phyloP scores from a whole-genome alignment of 2,113 vertebrate species.

The Procavia capensis region DNA sequence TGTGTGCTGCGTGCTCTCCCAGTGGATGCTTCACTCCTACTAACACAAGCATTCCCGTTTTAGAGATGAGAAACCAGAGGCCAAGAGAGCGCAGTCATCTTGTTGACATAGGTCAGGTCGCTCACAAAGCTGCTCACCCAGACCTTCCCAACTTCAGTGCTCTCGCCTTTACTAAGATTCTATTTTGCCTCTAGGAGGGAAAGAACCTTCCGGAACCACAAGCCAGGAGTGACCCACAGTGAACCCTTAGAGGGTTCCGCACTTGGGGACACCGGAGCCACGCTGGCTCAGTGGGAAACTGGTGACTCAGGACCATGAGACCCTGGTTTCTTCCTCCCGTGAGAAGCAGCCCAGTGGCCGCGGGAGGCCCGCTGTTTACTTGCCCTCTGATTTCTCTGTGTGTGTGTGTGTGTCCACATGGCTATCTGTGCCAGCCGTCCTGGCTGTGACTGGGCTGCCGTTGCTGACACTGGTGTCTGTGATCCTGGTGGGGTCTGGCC shows the following conservation, averaged over 20 bases:
- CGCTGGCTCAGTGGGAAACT: rapidly evolving
- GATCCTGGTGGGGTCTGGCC: background rate
- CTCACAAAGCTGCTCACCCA: background rate
- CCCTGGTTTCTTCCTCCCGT: background rate
- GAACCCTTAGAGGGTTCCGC: background rate
- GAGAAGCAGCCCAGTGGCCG: no score
- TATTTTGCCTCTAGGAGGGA: background rate
- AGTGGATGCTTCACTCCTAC: rapidly evolving
- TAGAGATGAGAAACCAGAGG: background rate
- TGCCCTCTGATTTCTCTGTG: background rate
- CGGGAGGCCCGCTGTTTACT: rapidly evolving
- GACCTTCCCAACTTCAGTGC: background rate
- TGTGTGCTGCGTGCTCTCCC: rapidly evolving
- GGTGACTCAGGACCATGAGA: background rate
- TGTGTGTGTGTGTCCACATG: background rate
- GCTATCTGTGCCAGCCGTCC: background rate
- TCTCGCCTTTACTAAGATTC: background rate
- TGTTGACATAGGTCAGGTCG: background rate
- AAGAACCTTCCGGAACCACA: constrained; percentile 1
- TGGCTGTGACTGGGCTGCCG: rapidly evolving
- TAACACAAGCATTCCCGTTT: no score
- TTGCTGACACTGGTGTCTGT: background rate
- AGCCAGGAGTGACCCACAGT: background rate
- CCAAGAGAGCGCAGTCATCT: rapidly evolving
- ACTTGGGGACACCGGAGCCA: background rate